Evolutionary conservation across 2,113 vertebrate species (phyloP).

Genomic region (Taxidea taxus): DNA sequence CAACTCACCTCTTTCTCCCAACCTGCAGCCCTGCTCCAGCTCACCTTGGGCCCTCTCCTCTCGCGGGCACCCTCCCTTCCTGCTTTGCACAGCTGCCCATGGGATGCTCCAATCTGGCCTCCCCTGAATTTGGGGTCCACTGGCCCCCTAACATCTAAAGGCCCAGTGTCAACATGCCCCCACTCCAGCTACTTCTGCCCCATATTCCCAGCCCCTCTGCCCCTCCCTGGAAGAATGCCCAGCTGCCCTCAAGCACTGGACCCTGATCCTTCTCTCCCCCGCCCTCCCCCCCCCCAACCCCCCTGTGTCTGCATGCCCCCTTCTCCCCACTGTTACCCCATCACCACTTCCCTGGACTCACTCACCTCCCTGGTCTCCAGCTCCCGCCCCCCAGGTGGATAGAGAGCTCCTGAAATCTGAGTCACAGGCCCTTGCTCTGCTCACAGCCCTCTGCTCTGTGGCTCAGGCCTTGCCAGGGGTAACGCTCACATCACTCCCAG

Average conservation of each 20-base stretch:
- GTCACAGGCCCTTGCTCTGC: neutral
- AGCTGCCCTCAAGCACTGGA: neutral
- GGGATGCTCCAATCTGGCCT: neutral
- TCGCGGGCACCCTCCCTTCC: neutral
- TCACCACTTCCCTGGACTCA: neutral
- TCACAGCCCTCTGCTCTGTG: neutral
- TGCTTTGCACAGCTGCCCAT: neutral
- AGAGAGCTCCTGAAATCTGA: neutral
- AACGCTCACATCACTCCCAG: neutral
- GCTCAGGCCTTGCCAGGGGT: neutral
- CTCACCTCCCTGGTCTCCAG: neutral
- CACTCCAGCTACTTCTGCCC: neutral
- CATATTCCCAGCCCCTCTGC: too few relatives aligned
- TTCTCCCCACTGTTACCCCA: neutral
- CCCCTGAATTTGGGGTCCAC: neutral
- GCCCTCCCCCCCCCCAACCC: too few relatives aligned
- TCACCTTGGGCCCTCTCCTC: neutral
- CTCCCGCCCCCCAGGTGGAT: neutral
- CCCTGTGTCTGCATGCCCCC: neutral
- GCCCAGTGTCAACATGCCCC: neutral
- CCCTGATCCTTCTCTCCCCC: neutral
- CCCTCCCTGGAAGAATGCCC: neutral
- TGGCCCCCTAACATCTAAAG: neutral
- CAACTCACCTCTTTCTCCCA: too few relatives aligned
- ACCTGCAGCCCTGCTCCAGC: too few relatives aligned